Evolutionary conservation across 2,797 vertebrate species (phyloP), one percentile per base, ranked within the genome.

Genomic region (Perodicticus potto): DNA sequence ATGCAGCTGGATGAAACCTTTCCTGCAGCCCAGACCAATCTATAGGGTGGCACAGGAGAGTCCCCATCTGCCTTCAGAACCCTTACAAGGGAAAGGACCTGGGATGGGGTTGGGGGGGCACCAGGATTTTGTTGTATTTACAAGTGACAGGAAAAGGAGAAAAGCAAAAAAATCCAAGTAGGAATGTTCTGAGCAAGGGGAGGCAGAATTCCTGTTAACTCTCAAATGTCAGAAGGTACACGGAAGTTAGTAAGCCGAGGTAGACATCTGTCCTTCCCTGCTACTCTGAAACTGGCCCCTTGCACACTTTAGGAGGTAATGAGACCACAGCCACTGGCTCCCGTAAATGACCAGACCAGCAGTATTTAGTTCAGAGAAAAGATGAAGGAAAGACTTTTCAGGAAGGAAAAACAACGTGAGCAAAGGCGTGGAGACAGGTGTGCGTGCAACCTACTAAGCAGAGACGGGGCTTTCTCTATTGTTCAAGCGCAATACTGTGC

Each of bases 71-170:
- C 86, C 96, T 89, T 25, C 29, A 72, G 19, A 40, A 34, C n/a
- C 91, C 92, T 81, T 43, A 85, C 82, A 87, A 57, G 29, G 69
- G 96, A 97, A 91, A 92, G n/a, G 25, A 78, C 43, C 10, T 27
- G 45, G n/a, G 11, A 29, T 16, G 7, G 49, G 13, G 4, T 40
- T 49, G 14, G 4, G 49, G 23, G 11, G 43, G 40, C 76, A 86
- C 63, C 95, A 91, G 8, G 16, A 91, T 37, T 84, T 78, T 55
- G 25, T 61, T 65, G 61, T 37, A 49, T 16, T 40, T 57, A 43
- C 1, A 34, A 78, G 73, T 6, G 55, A 90, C 67, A 78, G 61
- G 27, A 91, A 57, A 89, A 89, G 45, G 37, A 40, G 53, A 78
- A 32, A 34, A 27, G 32, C 29, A 73, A 34, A 45, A 57, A 94